Evolutionary conservation across 2,888 invertebrate species (phyloP), one percentile per base, ranked within the genome.

Genomic region (Itoplectis maculator): DNA sequence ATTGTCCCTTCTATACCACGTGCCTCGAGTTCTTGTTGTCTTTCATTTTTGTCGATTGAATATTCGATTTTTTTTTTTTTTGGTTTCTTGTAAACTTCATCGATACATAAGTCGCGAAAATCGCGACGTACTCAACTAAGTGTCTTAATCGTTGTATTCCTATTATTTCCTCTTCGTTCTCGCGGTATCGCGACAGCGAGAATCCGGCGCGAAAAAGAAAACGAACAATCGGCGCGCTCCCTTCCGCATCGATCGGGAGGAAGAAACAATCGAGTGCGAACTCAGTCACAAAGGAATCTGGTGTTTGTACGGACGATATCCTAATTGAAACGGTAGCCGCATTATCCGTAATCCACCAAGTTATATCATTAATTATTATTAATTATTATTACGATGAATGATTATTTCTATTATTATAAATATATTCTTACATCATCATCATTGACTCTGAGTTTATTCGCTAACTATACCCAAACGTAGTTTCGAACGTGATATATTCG

Each of bases 341-440:
- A 81, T 76, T 72, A 72, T 75, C 51, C 45, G 35, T 61, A 73
- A 61, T 78, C 74, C 69, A 65, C 18, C 56, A 75, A 75, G 79
- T 79, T 81, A 68, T 79, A 63, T 72, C 51, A 79, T 79, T 69
- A 72, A 74, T 69, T 61, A 79, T 79, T 59, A 81, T 81, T 77
- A 63, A 73, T 47, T 35, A 66, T 78, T 47, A 80, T 84, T 65
- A 61, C 69, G 65, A 84, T 69, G 51, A 82, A 79, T 82, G 49
- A 83, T 83, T 78, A 86, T 85, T 85, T 74, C 78, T 72, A 82
- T 78, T 83, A 85, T 86, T 86, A 87, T 84, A 88, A 87, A 89
- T 90, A 89, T 90, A 90, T 90, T 89, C 90, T 89, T 89, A 87
- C 88, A 89, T 88, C 89, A 88, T 88, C 89, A 88, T 87, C 79